Evolutionary conservation across 2,113 vertebrate genomes (phyloP).

Genomic region (Hymenochirus boettgeri): DNA sequence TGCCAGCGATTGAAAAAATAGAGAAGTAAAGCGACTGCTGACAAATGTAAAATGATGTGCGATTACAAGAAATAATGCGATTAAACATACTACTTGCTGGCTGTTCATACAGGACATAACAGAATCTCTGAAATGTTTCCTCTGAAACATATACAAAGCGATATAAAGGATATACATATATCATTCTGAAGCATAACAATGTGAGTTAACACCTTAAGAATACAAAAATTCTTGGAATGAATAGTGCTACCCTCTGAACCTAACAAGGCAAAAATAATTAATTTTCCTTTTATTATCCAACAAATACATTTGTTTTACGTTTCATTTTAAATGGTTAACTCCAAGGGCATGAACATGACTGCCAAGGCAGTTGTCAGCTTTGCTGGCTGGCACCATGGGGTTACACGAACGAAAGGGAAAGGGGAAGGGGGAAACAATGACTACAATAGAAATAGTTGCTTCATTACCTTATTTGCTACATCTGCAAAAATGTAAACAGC

Average conservation of each 20-base stretch:
- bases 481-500: constrained; percentile 94
- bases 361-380: background rate
- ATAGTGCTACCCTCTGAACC: constrained; percentile 81
- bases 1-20: background rate
- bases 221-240: constrained; percentile 84
- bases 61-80: constrained; percentile 71
- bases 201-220: constrained; percentile 79
- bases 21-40: constrained; percentile 60
- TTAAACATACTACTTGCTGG: constrained; percentile 66
- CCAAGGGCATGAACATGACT: constrained; percentile 40
- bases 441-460: constrained; percentile 85
- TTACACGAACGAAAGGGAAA: background rate
- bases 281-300: constrained; percentile 75
- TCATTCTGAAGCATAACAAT: constrained; percentile 76
- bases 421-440: constrained; percentile 65
- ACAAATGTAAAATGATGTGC: constrained; percentile 72
- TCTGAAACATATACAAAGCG: constrained; percentile 78
- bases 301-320: constrained; percentile 76
- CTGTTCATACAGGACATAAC: constrained; percentile 65
- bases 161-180: constrained; percentile 80
- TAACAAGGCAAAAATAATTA: constrained; percentile 78
- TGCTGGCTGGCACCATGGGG: background rate
- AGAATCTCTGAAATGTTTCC: constrained; percentile 76
- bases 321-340: constrained; percentile 77
- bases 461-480: constrained; percentile 93